Conservation (phyloP, 2,113 vertebrate genomes). For the Leucoraja erinaceus region DNA sequence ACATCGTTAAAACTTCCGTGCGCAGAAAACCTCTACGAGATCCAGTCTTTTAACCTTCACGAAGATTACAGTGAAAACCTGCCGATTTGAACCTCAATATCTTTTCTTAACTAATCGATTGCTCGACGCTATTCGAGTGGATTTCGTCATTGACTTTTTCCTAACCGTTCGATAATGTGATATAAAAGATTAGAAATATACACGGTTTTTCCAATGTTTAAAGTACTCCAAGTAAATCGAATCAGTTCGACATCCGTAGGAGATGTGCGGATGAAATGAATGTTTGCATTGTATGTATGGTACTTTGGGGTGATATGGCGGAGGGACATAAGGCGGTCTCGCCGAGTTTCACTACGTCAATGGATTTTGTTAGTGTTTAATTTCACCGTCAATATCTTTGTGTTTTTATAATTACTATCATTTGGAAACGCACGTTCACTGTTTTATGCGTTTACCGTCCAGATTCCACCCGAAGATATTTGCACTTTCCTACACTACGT, state of each 20-base stretch:
- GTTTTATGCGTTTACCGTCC: not conserved
- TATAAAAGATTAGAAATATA: not conserved
- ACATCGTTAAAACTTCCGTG: not conserved
- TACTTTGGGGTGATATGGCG: not conserved
- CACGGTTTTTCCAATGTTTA: not conserved
- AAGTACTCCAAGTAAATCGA: not conserved
- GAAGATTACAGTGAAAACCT: not conserved
- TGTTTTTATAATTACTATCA: not conserved
- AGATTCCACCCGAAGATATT: not conserved
- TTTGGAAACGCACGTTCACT: not conserved
- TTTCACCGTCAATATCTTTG: not conserved
- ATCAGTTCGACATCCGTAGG: not conserved
- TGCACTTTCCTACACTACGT: not conserved
- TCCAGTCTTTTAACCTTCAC: not conserved
- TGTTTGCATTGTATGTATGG: not conserved
- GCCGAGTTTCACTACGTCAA: not conserved
- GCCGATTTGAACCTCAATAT: not conserved
- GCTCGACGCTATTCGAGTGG: not conserved
- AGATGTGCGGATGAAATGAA: not conserved
- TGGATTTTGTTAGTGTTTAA: not conserved
- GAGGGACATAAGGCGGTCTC: not conserved
- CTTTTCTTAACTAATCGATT: not conserved
- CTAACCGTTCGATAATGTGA: not conserved
- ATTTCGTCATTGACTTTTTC: not conserved
- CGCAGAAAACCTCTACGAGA: not conserved